Base-by-base conservation (phyloP, 2,797 vertebrate genomes). In the Ammospiza maritima region DNA sequence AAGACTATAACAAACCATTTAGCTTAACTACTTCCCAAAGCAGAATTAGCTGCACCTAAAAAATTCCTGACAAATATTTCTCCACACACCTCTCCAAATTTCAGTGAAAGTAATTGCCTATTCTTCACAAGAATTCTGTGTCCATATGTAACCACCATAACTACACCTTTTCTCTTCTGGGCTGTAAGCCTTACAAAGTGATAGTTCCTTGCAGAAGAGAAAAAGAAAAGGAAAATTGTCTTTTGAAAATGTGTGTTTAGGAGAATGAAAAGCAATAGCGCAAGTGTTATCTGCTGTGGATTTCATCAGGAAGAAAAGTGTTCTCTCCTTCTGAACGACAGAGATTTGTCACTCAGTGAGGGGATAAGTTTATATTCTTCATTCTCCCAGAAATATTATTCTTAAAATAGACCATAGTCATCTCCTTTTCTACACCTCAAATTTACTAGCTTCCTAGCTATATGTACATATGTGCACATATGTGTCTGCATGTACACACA, bases 301-400 rank as follows among this genome's bases (percentile, higher is more conserved):
- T 57, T 64, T 94, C 57, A 83, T 90, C 53, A 60, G 44, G 30
- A 90, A 25, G 51, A 94, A 95, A 9, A 45, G 50, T 85, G 64
- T 66, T 78, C 92, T 78, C 45, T 81, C 71, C 64, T 94, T 92
- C 86, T 93, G 60, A 95, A 96, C 93, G 65, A 29, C 56, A 96
- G 32, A 78, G 77, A 91, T 92, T 92, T 91, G 48, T 40, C 44
- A 44, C 87, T 62, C 57, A 87, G 77, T 61, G 17, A 54, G 18
- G 36, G 13, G 2, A 7, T 73, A 60, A 51, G 10, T 45, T 84
- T 94, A 72, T 50, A 67, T 73, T 93, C 64, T 89, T 17, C 13
- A 38, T 93, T 95, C 60, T n/a, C 76, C 51, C 14, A 80, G 45
- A 73, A 77, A 82, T 70, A 42, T 23, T 85, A 25, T 62, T 38